phyloP scores from a whole-genome alignment of 2,113 vertebrate genomes.

The Nerophis lumbriciformis region DNA sequence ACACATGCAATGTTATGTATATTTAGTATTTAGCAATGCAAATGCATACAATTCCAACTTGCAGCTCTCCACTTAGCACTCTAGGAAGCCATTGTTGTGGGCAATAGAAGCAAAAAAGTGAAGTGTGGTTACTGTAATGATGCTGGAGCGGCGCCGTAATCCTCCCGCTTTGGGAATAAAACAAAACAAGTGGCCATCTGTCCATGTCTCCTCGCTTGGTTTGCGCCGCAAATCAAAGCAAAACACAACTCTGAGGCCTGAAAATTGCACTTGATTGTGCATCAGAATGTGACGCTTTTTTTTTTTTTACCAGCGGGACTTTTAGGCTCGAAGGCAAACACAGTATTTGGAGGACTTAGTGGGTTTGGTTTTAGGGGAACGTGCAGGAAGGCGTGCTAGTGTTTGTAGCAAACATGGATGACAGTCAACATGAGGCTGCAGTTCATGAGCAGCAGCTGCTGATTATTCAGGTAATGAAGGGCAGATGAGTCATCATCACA shows the following conservation, averaged over 20 bases:
- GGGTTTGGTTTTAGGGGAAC: background rate
- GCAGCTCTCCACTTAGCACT: background rate
- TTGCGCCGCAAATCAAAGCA: background rate
- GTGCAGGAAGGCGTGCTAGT: background rate
- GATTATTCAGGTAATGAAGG: conserved; percentile 22
- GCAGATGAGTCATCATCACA: background rate
- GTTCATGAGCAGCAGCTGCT: conserved; percentile 11
- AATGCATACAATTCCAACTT: background rate
- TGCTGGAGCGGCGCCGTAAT: background rate
- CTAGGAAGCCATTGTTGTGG: background rate
- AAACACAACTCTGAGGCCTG: background rate
- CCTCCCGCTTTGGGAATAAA: background rate
- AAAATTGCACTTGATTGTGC: background rate
- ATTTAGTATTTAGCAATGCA: too few relatives aligned
- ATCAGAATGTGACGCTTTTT: background rate
- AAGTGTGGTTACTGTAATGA: background rate
- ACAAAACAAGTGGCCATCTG: conserved; percentile 1
- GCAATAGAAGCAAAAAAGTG: background rate
- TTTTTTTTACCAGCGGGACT: background rate
- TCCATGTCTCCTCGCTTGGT: background rate
- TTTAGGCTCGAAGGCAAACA: background rate
- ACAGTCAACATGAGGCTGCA: background rate
- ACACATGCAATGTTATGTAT: background rate
- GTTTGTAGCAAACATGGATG: background rate
- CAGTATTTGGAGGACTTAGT: background rate